Evolutionary conservation across 2,113 vertebrate genomes (phyloP), one percentile per base, ranked within the genome.

Genomic region (Eidolon helvum): DNA sequence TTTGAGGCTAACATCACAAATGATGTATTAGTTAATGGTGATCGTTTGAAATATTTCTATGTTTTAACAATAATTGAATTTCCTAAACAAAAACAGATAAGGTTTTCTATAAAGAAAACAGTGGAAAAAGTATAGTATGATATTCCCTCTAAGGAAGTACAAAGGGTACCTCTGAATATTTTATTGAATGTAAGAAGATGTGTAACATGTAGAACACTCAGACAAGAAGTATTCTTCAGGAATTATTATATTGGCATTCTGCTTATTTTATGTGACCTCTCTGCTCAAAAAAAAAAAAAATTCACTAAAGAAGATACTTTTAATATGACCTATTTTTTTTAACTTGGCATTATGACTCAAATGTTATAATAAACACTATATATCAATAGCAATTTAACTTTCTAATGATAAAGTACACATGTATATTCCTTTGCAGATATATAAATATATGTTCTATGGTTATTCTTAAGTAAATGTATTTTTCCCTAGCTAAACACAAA

Each of bases 1-100:
- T 95, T 96, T 82, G 15, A 97, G 7, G 24, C 68, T 77, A 85
- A 74, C 33, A 71, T 95, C 85, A 82, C 22, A 88, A 87, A 74
- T 97, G 74, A 98, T 97, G 57, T 79, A 97, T 96, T 88, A 96
- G 63, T 50, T 96, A 55, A 96, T 83, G 53, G 55, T 95, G 35
- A 96, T 68, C 59, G 9, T 66, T 61, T 95, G 55, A 61, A 97
- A 28, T 11, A 74, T 97, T 95, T 40, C 72, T 94, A 19, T 94
- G 35, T 87, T 92, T 97, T 98, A 97, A 68, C 35, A 85, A 30
- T 91, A 93, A 66, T 88, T 96, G 33, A 93, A 30, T 53, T 10
- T 0, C 1, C 71, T 84, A 94, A 69, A 0, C 78, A 40, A 96
- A 94, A 80, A 92, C 75, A 75, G 0, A 19, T 59, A 65, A n/a